These are phyloP conservation scores for Magallana nippona DNA, from an alignment of 2,888 invertebrate genomes.

Conservation along the genomic window DNA sequence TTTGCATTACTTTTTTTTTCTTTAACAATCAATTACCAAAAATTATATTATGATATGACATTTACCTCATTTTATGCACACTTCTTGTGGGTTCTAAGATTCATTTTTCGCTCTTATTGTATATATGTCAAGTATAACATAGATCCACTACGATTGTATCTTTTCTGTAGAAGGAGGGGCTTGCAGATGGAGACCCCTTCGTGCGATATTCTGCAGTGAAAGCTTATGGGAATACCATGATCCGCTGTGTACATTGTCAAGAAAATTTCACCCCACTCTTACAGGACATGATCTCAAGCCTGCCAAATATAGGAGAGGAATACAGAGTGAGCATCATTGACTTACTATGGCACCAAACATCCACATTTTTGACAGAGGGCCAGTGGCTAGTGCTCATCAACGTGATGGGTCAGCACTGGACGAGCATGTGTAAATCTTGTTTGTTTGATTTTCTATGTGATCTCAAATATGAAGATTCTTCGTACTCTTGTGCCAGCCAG, in stretches of 20 bases:
- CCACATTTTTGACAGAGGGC: background rate
- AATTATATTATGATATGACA: too few relatives aligned
- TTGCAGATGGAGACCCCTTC: background rate
- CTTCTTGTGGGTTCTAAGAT: too few relatives aligned
- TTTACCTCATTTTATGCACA: too few relatives aligned
- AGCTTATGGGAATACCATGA: background rate
- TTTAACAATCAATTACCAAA: too few relatives aligned
- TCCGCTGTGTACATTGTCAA: background rate
- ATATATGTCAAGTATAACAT: background rate
- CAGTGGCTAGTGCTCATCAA: background rate
- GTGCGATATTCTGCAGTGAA: background rate
- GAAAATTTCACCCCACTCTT: background rate
- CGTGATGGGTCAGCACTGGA: background rate
- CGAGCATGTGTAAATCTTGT: background rate
- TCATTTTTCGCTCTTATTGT: too few relatives aligned
- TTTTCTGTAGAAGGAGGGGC: background rate
- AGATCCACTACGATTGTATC: background rate
- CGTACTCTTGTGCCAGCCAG: background rate
- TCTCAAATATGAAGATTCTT: background rate
- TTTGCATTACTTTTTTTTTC: too few relatives aligned
- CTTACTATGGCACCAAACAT: background rate
- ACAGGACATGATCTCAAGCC: background rate
- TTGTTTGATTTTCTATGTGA: background rate
- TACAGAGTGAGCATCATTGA: constrained; percentile 13
- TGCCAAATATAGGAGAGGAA: background rate